Base-by-base conservation (phyloP, 2,888 invertebrate genomes). In the Lagria hirta region DNA sequence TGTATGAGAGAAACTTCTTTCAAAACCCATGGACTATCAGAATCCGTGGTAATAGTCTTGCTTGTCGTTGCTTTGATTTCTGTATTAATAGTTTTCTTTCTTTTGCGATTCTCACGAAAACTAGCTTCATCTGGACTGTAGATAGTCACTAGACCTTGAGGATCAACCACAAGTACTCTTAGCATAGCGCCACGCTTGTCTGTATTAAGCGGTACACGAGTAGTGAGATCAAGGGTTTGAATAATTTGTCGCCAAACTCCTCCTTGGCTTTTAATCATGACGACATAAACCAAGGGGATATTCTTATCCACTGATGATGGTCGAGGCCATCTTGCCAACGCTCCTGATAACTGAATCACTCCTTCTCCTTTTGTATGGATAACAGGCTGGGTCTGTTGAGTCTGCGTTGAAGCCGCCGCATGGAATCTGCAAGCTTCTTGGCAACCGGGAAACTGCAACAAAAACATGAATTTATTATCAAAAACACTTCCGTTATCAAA, bases 341-440 rank as follows among this genome's bases (percentile, higher is more conserved):
- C 80, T 17, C 80, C 82, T 32, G 77, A 75, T 28, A 83, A 77
- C 51, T 78, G 74, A 70, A 83, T 79, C 26, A 83, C 82, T 23
- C 82, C 82, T 66, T 83, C 82, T 20, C 83, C 83, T 60, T 83
- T 80, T 17, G 83, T 83, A 66, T 82, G 82, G 54, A 83, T 82
- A 51, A 83, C 83, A 21, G 84, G 83, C 62, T 83, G 82, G 17
- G 79, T 79, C 62, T 82, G 83, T 48, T 81, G 79, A 10, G 77
- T 75, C 47, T 77, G 73, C 10, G 69, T 68, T 23, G 79, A 76
- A 14, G 79, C 80, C 69, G 81, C 81, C 28, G 77, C 75, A 66
- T 83, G 83, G 64, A 84, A 84, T 56, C 80, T 77, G 66, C 84
- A 84, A 15, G 84, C 83, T 56, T 82, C 80, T 69, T 82, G 82